Percentiles rank a stretch among this genome's conserved stretches.
These are phyloP conservation scores for Ophion costatus DNA, from an alignment of 2,888 invertebrate genomes.

Conservation along the genomic window DNA sequence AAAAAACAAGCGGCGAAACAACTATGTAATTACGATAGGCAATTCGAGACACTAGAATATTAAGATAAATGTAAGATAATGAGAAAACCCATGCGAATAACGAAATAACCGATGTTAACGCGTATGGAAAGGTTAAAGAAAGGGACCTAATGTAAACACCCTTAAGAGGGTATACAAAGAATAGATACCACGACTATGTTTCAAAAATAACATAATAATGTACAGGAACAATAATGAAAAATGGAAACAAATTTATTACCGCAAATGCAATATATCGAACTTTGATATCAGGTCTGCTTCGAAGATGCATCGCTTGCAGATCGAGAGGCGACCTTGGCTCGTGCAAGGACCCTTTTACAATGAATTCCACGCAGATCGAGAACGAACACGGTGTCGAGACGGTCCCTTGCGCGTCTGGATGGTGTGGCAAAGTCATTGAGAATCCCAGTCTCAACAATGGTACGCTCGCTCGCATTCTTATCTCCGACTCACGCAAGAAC, in stretches of 20 bases:
- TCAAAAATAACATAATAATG: neutral
- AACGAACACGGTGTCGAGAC: constrained; percentile 89
- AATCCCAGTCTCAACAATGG: constrained; percentile 91
- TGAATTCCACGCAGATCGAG: constrained; percentile 91
- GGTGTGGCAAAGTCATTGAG: constrained; percentile 96
- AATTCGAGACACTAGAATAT: too few species aligned
- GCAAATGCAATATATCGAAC: neutral
- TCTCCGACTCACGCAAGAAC: neutral
- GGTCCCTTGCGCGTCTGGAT: constrained; percentile 94
- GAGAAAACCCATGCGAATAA: too few species aligned
- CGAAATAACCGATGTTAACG: too few species aligned
- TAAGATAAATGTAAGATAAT: too few species aligned
- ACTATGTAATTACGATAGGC: too few species aligned
- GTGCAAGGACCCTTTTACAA: constrained; percentile 93
- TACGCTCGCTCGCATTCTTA: constrained; percentile 75
- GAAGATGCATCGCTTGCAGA: constrained; percentile 93
- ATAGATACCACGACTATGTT: too few species aligned
- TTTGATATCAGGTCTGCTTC: constrained; percentile 86
- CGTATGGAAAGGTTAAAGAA: too few species aligned
- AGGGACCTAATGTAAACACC: too few species aligned
- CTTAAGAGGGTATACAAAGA: too few species aligned
- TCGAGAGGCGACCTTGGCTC: constrained; percentile 94
- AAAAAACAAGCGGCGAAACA: too few species aligned
- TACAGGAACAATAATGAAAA: too few species aligned
- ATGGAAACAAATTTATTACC: neutral